Evolutionary conservation across 2,888 invertebrate species (phyloP).

Genomic region (Standfussiana lucernea): DNA sequence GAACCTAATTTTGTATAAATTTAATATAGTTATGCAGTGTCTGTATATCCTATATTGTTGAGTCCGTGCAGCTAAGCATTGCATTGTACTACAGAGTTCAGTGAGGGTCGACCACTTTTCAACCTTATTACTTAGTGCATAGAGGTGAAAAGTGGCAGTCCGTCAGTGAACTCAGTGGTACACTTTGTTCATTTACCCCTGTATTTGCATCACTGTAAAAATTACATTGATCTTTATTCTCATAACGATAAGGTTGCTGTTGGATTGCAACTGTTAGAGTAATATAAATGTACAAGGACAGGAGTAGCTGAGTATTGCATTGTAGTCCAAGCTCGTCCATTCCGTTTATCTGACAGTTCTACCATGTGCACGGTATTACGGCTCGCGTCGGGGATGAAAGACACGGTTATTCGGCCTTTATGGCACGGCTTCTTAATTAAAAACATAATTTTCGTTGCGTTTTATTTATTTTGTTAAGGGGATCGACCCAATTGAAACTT

Average conservation of each 20-base stretch:
- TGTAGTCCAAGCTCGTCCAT: conserved; percentile 46
- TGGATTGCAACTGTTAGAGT: not conserved
- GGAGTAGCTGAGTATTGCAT: conserved; percentile 47
- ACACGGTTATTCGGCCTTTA: conserved; percentile 32
- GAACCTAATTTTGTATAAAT: not conserved
- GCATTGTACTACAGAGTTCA: no score
- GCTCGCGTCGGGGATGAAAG: conserved; percentile 42
- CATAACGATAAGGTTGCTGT: not conserved
- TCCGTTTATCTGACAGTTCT: conserved; percentile 50
- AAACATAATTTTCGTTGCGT: conserved; percentile 17
- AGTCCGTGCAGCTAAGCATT: conserved; percentile 10
- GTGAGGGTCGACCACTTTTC: no score
- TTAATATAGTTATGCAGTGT: not conserved
- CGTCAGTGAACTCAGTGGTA: no score
- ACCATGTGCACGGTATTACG: conserved; percentile 43
- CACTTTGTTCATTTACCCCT: no score
- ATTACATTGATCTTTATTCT: not conserved
- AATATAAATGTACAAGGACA: not conserved
- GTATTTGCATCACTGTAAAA: not conserved
- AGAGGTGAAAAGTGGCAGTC: no score
- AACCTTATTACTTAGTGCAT: no score
- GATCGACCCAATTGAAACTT: not conserved
- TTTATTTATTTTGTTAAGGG: conserved; percentile 23
- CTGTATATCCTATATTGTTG: not conserved
- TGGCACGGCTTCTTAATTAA: conserved; percentile 48